These are phyloP conservation scores for Allacma fusca DNA, from an alignment of 2,888 invertebrate species.

Conservation along the genomic window DNA sequence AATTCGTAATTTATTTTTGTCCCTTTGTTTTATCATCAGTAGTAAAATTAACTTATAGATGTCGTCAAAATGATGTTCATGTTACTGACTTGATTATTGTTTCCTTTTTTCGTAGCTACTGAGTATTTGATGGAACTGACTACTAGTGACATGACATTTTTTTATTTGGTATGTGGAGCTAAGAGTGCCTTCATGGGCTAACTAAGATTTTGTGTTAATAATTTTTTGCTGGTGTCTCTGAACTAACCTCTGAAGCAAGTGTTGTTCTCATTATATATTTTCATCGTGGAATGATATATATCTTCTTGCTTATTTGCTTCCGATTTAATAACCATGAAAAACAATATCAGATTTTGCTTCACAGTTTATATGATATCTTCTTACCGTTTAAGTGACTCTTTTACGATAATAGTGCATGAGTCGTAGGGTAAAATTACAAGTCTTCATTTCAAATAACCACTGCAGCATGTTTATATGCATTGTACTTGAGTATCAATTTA, in stretches of 20 bases:
- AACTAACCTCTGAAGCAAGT: slow-evolving; percentile 45
- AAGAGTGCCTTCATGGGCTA: slow-evolving; percentile 29
- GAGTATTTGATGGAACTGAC: not conserved
- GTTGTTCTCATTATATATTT: slow-evolving; percentile 27
- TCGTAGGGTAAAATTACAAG: no score
- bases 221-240: slow-evolving; percentile 25
- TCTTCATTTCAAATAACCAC: no score
- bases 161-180: slow-evolving; percentile 37
- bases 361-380: not conserved
- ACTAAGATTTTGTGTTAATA: slow-evolving; percentile 11
- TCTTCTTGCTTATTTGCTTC: slow-evolving; percentile 25
- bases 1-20: no score
- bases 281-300: not conserved
- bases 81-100: not conserved
- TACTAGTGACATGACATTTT: not conserved
- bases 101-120: not conserved
- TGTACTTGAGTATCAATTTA: no score
- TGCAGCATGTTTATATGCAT: no score
- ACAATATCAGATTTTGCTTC: not conserved
- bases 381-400: no score
- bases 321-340: not conserved
- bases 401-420: no score
- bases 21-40: no score
- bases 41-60: no score
- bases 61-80: slow-evolving; percentile 8